Conservation (phyloP, 2,888 invertebrate genomes). For the Clanis bilineata region DNA sequence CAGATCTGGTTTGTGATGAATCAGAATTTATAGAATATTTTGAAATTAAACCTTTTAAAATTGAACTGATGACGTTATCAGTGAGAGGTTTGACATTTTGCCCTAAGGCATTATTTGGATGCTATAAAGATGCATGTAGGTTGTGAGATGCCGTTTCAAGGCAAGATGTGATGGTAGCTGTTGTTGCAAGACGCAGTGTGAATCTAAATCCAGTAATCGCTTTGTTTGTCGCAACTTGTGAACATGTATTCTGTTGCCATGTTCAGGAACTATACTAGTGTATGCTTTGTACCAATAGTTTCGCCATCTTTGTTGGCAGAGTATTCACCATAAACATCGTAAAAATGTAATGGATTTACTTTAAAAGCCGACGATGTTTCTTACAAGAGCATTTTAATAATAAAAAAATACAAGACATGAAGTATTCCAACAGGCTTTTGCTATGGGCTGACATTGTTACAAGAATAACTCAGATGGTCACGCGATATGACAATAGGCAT, state of each 20-base stretch:
- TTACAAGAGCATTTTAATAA: not conserved
- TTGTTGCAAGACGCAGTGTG: constrained; percentile 6
- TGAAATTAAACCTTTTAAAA: not conserved
- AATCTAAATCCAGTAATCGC: constrained; percentile 6
- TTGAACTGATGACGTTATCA: not conserved
- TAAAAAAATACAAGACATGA: not conserved
- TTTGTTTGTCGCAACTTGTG: not conserved
- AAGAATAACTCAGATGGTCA: not conserved
- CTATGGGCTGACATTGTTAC: not conserved
- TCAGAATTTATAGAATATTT: not conserved
- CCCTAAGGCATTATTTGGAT: not conserved
- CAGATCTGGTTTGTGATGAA: not conserved
- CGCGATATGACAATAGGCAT: not conserved
- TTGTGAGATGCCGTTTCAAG: not conserved
- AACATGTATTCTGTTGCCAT: constrained; percentile 20
- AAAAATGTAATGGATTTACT: too few relatives aligned
- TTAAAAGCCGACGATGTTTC: not conserved
- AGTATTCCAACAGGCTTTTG: not conserved
- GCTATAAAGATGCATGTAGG: not conserved
- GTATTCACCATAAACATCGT: too few relatives aligned
- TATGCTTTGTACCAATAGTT: constrained; percentile 7
- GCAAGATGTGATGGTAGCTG: constrained; percentile 2
- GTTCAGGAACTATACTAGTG: constrained; percentile 22
- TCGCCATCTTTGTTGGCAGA: not conserved
- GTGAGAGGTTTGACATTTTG: not conserved